Base-by-base conservation (phyloP, 53 echinoderm and acorn worm species). In the Temnopleurus reevesii region DNA sequence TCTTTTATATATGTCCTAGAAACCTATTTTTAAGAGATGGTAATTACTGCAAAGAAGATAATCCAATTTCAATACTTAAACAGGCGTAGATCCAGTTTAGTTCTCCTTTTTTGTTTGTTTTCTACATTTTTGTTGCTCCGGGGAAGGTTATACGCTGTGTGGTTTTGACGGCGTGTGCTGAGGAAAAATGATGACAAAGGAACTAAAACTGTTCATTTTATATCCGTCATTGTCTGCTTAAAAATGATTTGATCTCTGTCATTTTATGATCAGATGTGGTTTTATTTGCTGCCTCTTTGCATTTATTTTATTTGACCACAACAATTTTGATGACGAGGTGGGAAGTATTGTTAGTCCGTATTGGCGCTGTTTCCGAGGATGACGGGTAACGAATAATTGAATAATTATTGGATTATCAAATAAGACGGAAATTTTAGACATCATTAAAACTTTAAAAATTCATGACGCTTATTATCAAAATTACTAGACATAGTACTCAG, bases 1-100 rank as follows among this genome's bases (percentile, higher is more conserved):
- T 34, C 38, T 8, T n/a, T 41, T 71, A 71, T 38, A 38, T 21
- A 71, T 71, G 71, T 41, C 71, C 71, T 8, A 71, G 71, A 71
- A 71, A 71, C 71, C 71, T 41, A 71, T 36, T 38, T 71, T 71
- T 71, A 71, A n/a, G 71, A 71, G 43, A 71, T 41, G 17, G n/a
- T 71, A 71, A 71, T 71, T 71, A 71, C 71, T 38, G 7, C 38
- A 71, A 56, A 38, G 41, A 41, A n/a, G n/a, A 71, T 71, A 38
- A 36, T 41, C 36, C 19, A 41, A 71, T n/a, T 17, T 7, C 38
- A 18, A n/a, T 21, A 71, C 71, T 43, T 71, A 71, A 71, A 71
- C 71, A 71, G 71, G 36, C 43, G 30, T 4, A 63, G 63, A 17
- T 63, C 4, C 21, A 24, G 8, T 15, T 23, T n/a, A n/a, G 30